Evolutionary conservation across 2,113 vertebrate species (phyloP).

Genomic region (Piaya cayana): DNA sequence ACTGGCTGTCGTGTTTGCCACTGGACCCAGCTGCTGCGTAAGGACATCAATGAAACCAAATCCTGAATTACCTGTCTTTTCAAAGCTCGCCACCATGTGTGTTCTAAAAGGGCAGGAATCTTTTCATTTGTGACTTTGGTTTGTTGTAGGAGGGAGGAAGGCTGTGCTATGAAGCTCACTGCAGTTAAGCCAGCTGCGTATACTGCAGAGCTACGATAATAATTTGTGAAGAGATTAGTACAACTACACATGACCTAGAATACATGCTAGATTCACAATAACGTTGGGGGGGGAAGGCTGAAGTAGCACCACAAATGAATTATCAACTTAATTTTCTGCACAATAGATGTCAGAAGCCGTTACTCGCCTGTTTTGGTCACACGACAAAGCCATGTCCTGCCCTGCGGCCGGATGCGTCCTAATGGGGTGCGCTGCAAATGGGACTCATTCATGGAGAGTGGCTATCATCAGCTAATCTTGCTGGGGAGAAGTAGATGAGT

Average conservation of each 20-base stretch:
- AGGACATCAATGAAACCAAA: not conserved
- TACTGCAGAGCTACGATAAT: not conserved
- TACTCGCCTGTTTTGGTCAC: not conserved
- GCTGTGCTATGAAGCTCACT: not conserved
- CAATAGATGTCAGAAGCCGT: not conserved
- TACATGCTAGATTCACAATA: conserved; percentile 31
- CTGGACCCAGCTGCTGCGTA: not conserved
- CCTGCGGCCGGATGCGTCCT: not conserved
- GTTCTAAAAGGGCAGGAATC: not conserved
- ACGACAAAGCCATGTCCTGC: not conserved
- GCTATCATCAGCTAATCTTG: conserved; percentile 56
- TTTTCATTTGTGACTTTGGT: not conserved
- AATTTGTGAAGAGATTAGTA: conserved; percentile 19
- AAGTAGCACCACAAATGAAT: conserved; percentile 43
- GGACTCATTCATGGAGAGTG: not conserved
- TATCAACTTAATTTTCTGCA: conserved; percentile 29
- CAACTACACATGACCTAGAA: not conserved
- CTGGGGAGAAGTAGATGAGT: conserved; percentile 46
- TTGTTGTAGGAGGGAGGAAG: not conserved
- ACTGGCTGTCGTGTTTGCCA: fast-evolving
- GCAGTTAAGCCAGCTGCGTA: conserved; percentile 32
- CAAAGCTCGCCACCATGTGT: not conserved
- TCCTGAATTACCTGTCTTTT: not conserved
- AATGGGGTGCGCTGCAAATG: not conserved
- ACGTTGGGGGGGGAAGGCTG: not conserved